Base-by-base conservation (phyloP, 2,888 invertebrate genomes). In the Doris montereyensis region DNA sequence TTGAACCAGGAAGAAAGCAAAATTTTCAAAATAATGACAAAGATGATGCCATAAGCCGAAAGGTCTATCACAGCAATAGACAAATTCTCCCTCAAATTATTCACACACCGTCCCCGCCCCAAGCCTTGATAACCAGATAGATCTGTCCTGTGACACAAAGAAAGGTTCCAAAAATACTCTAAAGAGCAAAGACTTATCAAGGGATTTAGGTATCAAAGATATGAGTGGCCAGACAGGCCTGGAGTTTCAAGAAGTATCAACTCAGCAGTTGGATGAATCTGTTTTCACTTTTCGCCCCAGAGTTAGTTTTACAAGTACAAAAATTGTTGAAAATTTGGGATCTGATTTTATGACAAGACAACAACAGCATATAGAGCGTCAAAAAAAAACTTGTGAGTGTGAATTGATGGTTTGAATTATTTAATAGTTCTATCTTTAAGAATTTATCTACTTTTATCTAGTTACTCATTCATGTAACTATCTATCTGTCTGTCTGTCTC, bases 261-360 rank as follows among this genome's bases (percentile, higher is more conserved):
- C 84, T 32, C 80, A 83, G n/a, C 76, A 83, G 24, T 76, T 87
- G 73, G 87, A 87, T 83, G 86, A 88, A 78, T 86, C 81, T 80
- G 82, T 87, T 32, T 88, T 89, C 78, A 88, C 88, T 32, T 89
- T 89, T 80, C 84, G 83, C 70, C 87, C 88, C 32, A 87, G 86
- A 85, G 84, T 88, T 67, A 88, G 87, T 76, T 80, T 82, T 32
- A 82, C 86, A 5, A 89, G 89, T 82, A 83, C 84, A 10, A 87
- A 85, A 81, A 87, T 87, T 78, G 88, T 85, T 32, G 88, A 88
- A 81, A 85, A 81, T 81, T 80, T 88, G 65, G 87, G 86, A 3
- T 87, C 87, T 60, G 88, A 88, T 81, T 89, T 89, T 79, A 88
- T 88, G 88, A 80, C 86, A 41, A 83, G 88, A 76, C 88, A 89